Conservation (phyloP, 2,113 vertebrate species). For the Cyanoderma ruficeps region DNA sequence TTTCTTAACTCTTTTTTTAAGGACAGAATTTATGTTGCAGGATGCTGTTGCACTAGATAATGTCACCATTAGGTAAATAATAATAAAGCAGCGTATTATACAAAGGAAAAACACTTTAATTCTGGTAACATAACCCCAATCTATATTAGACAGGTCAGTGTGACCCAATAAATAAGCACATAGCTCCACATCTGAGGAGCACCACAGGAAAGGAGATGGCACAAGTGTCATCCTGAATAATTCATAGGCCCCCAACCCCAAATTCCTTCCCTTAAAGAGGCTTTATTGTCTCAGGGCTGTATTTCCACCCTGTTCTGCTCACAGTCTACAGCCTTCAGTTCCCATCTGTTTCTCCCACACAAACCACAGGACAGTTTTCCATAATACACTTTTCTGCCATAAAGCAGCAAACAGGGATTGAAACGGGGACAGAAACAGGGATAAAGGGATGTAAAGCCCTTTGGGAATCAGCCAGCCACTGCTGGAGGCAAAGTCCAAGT, state of each 20-base stretch:
- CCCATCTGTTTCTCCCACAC: not conserved
- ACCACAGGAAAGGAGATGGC: not conserved
- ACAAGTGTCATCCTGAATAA: not conserved
- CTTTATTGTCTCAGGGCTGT: not conserved
- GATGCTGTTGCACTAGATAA: not conserved
- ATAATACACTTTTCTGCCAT: accelerated
- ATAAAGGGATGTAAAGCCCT: not conserved
- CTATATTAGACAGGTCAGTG: not conserved
- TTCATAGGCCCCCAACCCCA: not conserved
- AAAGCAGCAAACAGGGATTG: not conserved
- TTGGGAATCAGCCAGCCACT: not conserved
- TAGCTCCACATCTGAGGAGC: not conserved
- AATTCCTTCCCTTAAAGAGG: not conserved
- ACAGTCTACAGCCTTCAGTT: not conserved
- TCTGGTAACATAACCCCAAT: not conserved
- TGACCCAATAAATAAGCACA: not conserved
- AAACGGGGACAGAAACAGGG: not conserved
- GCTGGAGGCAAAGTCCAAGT: not conserved
- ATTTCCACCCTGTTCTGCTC: not conserved
- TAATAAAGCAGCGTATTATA: not conserved
- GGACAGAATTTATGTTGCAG: not conserved
- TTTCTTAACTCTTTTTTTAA: not conserved
- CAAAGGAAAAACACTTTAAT: not conserved
- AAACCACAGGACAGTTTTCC: not conserved
- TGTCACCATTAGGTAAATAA: not conserved